These are phyloP conservation scores for Acanthochromis polyacanthus DNA, from an alignment of 2,113 vertebrate genomes.

Conservation along the genomic window DNA sequence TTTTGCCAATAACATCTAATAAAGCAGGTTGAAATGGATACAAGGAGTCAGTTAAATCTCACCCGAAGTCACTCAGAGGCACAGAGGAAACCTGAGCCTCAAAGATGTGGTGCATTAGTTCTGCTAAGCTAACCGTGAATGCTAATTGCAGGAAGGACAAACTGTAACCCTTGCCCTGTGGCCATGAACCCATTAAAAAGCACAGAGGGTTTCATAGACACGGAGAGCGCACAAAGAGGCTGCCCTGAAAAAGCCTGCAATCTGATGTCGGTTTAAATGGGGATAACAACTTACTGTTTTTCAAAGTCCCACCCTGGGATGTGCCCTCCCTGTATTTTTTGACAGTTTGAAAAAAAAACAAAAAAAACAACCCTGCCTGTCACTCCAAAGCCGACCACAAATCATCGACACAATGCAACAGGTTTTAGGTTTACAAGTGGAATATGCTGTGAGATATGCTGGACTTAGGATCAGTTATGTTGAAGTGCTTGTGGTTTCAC, in stretches of 20 bases:
- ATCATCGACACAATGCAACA: conserved; percentile 66
- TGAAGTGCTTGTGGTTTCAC: conserved; percentile 64
- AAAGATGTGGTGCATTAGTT: conserved; percentile 92
- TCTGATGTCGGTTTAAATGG: conserved; percentile 74
- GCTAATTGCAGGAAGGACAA: conserved; percentile 94
- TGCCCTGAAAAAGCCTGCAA: conserved; percentile 70
- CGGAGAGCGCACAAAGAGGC: conserved; percentile 78
- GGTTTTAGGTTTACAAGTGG: conserved; percentile 64
- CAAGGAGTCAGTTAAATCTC: conserved; percentile 73
- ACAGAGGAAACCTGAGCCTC: conserved; percentile 90
- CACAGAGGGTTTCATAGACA: conserved; percentile 77
- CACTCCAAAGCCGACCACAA: conserved; percentile 61
- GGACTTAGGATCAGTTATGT: conserved; percentile 55
- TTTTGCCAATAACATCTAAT: conserved; percentile 58
- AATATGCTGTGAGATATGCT: conserved; percentile 47
- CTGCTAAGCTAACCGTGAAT: conserved; percentile 94
- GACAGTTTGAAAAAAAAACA: conserved; percentile 37
- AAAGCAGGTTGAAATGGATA: conserved; percentile 81
- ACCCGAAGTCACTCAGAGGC: conserved; percentile 78
- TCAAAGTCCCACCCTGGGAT: conserved; percentile 47
- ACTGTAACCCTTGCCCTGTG: conserved; percentile 81
- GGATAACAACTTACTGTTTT: conserved; percentile 68
- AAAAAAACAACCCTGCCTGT: conserved; percentile 42
- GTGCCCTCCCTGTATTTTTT: conserved; percentile 24
- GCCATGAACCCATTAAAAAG: conserved; percentile 83